A percentile compares a stretch with the other conserved stretches of the same genome.
Evolutionary conservation across 2,797 vertebrate species (phyloP).

Genomic region (Glossophaga mutica): DNA sequence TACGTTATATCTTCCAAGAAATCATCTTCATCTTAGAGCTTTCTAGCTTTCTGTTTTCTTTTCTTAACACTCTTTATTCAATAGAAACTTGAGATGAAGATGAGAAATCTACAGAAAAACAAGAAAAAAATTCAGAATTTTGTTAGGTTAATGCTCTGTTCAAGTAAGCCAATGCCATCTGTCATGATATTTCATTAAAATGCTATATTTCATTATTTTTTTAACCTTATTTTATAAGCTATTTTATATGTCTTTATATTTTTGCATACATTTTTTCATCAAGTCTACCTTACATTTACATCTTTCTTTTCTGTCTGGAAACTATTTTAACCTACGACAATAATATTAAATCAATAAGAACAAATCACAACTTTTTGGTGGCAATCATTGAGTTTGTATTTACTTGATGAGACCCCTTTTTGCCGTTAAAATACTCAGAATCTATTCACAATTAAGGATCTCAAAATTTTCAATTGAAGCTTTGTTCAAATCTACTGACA

Average conservation of each 20-base stretch:
- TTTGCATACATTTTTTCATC: neutral
- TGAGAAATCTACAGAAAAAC: neutral
- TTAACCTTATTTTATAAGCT: neutral
- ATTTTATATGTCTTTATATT: neutral
- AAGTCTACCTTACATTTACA: neutral
- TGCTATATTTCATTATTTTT: neutral
- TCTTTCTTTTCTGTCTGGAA: neutral
- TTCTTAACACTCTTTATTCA: neutral
- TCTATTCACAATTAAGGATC: neutral
- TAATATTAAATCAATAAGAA: neutral
- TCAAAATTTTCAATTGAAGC: neutral
- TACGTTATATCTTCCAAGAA: neutral
- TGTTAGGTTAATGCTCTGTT: neutral
- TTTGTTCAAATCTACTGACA: neutral
- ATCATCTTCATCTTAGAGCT: neutral
- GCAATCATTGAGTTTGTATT: neutral
- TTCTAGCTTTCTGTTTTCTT: neutral
- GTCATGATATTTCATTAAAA: constrained; percentile 12
- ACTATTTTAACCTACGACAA: neutral
- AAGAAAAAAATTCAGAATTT: neutral
- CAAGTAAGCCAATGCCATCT: neutral
- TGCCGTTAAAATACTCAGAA: neutral
- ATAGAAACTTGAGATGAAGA: neutral
- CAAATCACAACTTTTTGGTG: neutral
- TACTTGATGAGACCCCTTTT: neutral